Percentiles rank a stretch among this genome's conserved stretches.
phyloP scores from a whole-genome alignment of 1,140 invertebrate species.

The Tetranychus cinnabarinus region DNA sequence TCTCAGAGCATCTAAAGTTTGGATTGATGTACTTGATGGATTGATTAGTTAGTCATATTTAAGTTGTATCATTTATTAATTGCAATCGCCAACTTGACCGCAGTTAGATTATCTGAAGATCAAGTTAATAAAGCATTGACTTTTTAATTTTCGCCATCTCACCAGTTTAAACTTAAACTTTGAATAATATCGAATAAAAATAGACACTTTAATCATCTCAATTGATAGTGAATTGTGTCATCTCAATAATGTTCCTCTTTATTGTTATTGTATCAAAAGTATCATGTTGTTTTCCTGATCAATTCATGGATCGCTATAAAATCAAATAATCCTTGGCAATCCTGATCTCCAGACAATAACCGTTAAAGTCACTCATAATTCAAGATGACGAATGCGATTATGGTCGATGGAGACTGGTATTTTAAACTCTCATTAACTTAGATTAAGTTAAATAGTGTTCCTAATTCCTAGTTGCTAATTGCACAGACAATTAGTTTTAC shows the following conservation, averaged over 20 bases:
- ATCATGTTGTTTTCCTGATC: constrained; percentile 36
- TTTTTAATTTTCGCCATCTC: neutral
- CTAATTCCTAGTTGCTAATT: too few relatives aligned
- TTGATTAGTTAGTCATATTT: too few relatives aligned
- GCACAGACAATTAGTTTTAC: too few relatives aligned
- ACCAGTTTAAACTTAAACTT: neutral
- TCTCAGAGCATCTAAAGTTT: too few relatives aligned
- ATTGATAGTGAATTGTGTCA: neutral
- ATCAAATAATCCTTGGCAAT: constrained; percentile 34
- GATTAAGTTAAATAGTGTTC: too few relatives aligned
- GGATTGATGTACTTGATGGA: too few relatives aligned
- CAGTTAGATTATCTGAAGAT: neutral
- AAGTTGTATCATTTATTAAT: too few relatives aligned
- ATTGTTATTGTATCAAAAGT: constrained; percentile 12
- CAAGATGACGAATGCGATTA: too few relatives aligned
- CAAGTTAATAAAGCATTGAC: neutral
- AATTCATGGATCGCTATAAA: constrained; percentile 31
- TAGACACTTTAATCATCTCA: neutral
- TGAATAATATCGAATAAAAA: neutral
- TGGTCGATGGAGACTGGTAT: too few relatives aligned
- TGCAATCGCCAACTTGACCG: neutral
- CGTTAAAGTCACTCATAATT: too few relatives aligned
- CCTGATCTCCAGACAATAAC: constrained; percentile 43
- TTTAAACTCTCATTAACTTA: too few relatives aligned
- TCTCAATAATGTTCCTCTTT: neutral